Base-by-base conservation (phyloP, 2,888 invertebrate genomes). In the Pristionchus exspectatus region DNA sequence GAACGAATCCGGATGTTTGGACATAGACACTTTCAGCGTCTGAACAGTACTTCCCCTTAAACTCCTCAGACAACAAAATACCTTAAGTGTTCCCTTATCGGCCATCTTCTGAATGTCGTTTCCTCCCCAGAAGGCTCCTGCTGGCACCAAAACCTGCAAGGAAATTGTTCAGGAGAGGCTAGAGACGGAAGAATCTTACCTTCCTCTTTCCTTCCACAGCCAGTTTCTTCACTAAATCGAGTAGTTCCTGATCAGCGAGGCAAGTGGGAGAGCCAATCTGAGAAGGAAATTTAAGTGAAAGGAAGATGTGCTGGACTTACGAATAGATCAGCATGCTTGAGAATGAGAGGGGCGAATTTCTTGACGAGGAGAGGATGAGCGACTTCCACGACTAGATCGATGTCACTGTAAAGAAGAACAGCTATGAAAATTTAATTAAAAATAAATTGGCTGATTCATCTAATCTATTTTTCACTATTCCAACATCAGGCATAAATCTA, bases 61-160 rank as follows among this genome's bases (percentile, higher is more conserved):
- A 5, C 2, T 2, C 50, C 21, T 54, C 50, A 84, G 2, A 14
- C 18, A 77, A 14, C 14, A 9, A 14, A 2, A 5, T 89, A 96
- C 96, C 94, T 95, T 95, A 44, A 96, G 94, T 14, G 95, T 95
- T n/a, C 95, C 96, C 66, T 95, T 91, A 90, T 96, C 96, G 18
- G 96, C 96, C 96, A 96, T 96, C 92, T 96, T 96, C 91, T 95
- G 94, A 21, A 96, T 96, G 92, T 96, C 96, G 90, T 96, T 95
- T 9, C 95, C 96, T 21, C 96, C 96, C 96, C 96, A 96, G 90
- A 96, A 95, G 21, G 96, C 96, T 63, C 96, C 96, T 90, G 95
- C 95, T 0, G 96, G 96, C 54, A 96, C 94, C 91, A 96, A 96
- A 9, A 96, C 92, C 16, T 88, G 21, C 14, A 44, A 54, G 30